These are phyloP conservation scores for Atherinosoma microstoma DNA, from an alignment of 2,797 vertebrate genomes.

Conservation along the genomic window DNA sequence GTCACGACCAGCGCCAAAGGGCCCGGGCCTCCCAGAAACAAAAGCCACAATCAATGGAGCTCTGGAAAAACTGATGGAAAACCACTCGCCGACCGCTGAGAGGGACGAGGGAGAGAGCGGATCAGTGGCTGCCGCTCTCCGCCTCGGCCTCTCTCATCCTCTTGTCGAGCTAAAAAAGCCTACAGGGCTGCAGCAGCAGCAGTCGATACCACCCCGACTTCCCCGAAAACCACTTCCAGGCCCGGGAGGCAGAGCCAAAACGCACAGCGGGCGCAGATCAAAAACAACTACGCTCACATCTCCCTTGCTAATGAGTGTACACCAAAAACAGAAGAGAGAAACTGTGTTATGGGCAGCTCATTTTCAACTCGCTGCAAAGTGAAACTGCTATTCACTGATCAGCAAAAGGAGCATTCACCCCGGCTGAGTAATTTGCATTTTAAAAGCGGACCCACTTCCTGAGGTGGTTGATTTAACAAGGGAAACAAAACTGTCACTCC, in stretches of 20 bases:
- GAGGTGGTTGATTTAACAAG: conserved; percentile 42
- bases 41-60: conserved; percentile 76
- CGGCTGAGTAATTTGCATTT: conserved; percentile 46
- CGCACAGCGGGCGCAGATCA: conserved; percentile 18
- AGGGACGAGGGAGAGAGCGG: conserved; percentile 30
- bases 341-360: conserved; percentile 4
- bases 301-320: conserved; percentile 36
- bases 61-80: conserved; percentile 84
- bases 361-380: conserved; percentile 21
- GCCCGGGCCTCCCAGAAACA: conserved; percentile 62
- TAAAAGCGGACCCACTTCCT: conserved; percentile 48
- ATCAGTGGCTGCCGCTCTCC: not conserved
- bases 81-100: conserved; percentile 60
- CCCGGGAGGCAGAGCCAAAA: conserved; percentile 23
- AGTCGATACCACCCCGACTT: conserved; percentile 49
- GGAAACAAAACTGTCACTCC: conserved; percentile 32
- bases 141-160: conserved; percentile 10
- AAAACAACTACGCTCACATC: conserved; percentile 26
- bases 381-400: conserved; percentile 31
- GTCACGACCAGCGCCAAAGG: conserved; percentile 60
- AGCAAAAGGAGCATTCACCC: conserved; percentile 11
- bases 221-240: conserved; percentile 48
- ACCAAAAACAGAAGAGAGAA: conserved; percentile 2
- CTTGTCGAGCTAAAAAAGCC: conserved; percentile 39
- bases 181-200: conserved; percentile 27